Base-by-base conservation (phyloP, 1,140 invertebrate genomes). In the Caenorhabditis brenneri region DNA sequence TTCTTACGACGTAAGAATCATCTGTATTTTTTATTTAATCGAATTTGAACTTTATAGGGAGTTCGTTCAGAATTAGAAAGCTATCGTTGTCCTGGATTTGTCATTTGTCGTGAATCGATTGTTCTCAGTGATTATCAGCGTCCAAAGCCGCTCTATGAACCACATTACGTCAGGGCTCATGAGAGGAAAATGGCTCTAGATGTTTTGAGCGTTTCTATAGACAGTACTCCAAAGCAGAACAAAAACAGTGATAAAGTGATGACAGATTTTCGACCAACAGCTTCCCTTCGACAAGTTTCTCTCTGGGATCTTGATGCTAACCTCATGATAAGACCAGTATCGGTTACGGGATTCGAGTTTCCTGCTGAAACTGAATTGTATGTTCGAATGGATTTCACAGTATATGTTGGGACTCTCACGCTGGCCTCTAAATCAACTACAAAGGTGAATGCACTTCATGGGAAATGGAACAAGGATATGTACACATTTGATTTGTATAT, bases 51-150 rank as follows among this genome's bases (percentile, higher is more conserved):
- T 74, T 86, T 89, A 83, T 53, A 89, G 88, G 85, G 88, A 27
- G 82, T 89, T 79, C 88, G 88, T 36, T 88, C 88, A 0, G 84
- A 83, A 39, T 86, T 89, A 24, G 88, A 90, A 81, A 90, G 90
- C 79, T 89, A 90, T 74, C 84, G 88, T 36, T 86, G 78, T n/a
- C 88, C 88, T 9, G 82, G 49, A 15, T 82, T 89, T 22, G 74
- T 89, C 19, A 29, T 89, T 12, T 58, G 88, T 24, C 80, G 83
- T 2, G 81, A 87, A 58, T 39, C 49, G 10, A 31, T 74, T 16
- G 82, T 89, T 29, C 86, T 89, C 31, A 27, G 39, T 19, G 46
- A 90, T 7, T 89, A 85, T 49, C 74, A 80, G 2, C 42, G 36
- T 1, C 88, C 88, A 16, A 82, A 86, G 3, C 81, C 81, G 46